Evolutionary conservation across 1,140 invertebrate species (phyloP).

Genomic region (Popillia japonica): DNA sequence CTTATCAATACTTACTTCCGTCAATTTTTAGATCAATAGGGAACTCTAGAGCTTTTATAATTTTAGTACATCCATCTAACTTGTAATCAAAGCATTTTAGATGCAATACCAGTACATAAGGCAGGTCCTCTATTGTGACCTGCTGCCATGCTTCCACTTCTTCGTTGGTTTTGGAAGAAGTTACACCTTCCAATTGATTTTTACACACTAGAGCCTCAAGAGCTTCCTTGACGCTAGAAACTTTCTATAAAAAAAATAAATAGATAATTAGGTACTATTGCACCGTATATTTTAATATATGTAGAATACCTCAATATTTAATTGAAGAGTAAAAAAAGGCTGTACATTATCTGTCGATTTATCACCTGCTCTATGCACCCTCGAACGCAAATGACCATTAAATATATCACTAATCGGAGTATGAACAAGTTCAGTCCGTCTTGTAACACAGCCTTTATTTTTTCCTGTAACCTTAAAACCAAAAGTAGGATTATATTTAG

Average conservation of each 20-base stretch:
- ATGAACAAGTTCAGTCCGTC: constrained; percentile 80
- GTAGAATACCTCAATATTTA: constrained; percentile 86
- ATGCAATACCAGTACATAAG: constrained; percentile 86
- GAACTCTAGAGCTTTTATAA: constrained; percentile 89
- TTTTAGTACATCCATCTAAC: constrained; percentile 86
- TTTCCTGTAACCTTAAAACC: constrained; percentile 78
- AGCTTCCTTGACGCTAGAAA: constrained; percentile 82
- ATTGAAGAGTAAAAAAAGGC: constrained; percentile 92
- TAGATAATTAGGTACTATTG: not conserved
- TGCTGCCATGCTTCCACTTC: constrained; percentile 88
- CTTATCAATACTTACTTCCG: constrained; percentile 73
- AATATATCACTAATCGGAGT: constrained; percentile 95
- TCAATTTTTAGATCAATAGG: constrained; percentile 89
- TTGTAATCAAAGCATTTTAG: constrained; percentile 89
- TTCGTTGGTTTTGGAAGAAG: constrained; percentile 80
- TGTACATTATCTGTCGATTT: constrained; percentile 83
- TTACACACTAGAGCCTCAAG: constrained; percentile 83
- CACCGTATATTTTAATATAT: not conserved
- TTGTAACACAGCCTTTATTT: constrained; percentile 86
- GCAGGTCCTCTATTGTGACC: constrained; percentile 85
- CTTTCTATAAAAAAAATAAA: constrained; percentile 70
- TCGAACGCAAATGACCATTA: constrained; percentile 86
- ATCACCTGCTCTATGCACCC: constrained; percentile 78
- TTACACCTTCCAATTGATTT: constrained; percentile 86
- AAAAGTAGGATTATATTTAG: not conserved